Evolutionary conservation across 2,113 vertebrate genomes (phyloP).

Genomic region (Lontra canadensis): DNA sequence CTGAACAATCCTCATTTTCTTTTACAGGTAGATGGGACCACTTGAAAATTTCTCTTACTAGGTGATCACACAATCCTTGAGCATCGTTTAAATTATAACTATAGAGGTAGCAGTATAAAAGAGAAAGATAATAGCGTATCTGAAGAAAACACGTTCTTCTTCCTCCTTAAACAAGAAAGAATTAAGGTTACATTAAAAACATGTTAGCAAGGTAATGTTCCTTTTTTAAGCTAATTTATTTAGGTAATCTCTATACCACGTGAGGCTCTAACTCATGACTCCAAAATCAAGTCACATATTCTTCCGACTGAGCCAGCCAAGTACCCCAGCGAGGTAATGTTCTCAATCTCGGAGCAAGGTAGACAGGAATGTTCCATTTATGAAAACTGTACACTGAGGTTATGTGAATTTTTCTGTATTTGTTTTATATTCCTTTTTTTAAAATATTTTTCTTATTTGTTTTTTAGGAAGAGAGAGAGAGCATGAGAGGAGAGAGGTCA

Average conservation of each 20-base stretch:
- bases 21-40: conserved; percentile 74
- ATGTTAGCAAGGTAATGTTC: background rate
- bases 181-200: conserved; percentile 27
- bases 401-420: background rate
- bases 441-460: too few relatives aligned
- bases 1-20: conserved; percentile 73
- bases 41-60: conserved; percentile 87
- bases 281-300: background rate
- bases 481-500: too few relatives aligned
- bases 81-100: conserved; percentile 92
- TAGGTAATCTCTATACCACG: background rate
- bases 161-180: conserved; percentile 82
- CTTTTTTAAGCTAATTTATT: background rate
- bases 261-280: background rate
- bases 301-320: background rate
- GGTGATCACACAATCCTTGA: conserved; percentile 93
- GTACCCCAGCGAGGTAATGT: background rate
- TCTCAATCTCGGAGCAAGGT: background rate
- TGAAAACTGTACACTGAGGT: background rate
- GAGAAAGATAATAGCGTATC: conserved; percentile 91
- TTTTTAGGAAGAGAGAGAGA: too few relatives aligned
- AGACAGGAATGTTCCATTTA: background rate
- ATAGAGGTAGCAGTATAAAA: conserved; percentile 92
- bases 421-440: background rate
- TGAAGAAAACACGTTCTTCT: conserved; percentile 87